phyloP scores from a whole-genome alignment of 2,888 invertebrate species.

The Amphipyra tragopoginis region DNA sequence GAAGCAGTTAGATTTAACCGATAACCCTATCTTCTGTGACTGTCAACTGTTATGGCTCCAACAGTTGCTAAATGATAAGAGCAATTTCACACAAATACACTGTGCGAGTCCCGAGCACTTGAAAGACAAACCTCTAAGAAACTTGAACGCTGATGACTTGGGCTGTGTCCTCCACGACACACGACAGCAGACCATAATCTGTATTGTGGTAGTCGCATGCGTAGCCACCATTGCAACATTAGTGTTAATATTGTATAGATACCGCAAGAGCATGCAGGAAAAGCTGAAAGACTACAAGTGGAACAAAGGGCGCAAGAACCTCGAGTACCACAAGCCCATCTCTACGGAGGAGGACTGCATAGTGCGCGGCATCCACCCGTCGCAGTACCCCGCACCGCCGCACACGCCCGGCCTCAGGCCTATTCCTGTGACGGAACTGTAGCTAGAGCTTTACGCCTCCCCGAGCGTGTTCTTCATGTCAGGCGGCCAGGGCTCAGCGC shows the following conservation, averaged over 20 bases:
- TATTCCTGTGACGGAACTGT: constrained; percentile 97
- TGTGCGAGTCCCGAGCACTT: constrained; percentile 93
- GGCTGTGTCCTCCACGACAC: constrained; percentile 95
- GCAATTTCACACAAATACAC: constrained; percentile 92
- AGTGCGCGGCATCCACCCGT: constrained; percentile 91
- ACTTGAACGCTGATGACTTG: constrained; percentile 93
- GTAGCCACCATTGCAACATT: constrained; percentile 93
- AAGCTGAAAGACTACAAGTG: constrained; percentile 95
- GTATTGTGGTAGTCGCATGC: constrained; percentile 93
- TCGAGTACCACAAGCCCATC: constrained; percentile 97
- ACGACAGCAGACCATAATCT: constrained; percentile 94
- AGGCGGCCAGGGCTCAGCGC: constrained; percentile 88
- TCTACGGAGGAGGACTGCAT: constrained; percentile 95
- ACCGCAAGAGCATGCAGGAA: constrained; percentile 94
- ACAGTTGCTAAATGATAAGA: constrained; percentile 92
- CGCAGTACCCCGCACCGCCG: constrained; percentile 87
- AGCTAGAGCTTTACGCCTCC: constrained; percentile 98
- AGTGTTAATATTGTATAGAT: constrained; percentile 93
- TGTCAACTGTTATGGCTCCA: constrained; percentile 95
- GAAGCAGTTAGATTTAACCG: constrained; percentile 93
- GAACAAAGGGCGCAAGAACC: constrained; percentile 95
- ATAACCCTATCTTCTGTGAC: constrained; percentile 95
- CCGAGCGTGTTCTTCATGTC: constrained; percentile 94
- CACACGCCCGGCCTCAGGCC: constrained; percentile 90
- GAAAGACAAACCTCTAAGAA: constrained; percentile 92